These are phyloP conservation scores for Tridacna gigas DNA, from an alignment of 2,888 invertebrate species.

Conservation along the genomic window DNA sequence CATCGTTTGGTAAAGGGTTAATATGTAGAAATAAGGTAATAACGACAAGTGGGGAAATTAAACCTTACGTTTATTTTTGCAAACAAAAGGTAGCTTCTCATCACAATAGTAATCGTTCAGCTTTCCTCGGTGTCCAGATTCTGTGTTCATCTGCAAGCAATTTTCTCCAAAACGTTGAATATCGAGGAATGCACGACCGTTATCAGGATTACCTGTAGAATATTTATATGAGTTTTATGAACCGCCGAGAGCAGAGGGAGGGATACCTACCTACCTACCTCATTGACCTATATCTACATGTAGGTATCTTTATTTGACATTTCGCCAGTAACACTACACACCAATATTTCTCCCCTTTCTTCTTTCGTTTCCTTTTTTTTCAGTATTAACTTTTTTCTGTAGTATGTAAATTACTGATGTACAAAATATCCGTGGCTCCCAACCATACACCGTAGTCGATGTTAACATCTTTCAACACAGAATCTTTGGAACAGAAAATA, in stretches of 20 bases:
- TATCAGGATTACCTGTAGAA: conserved; percentile 3
- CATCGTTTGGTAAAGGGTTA: too few species aligned
- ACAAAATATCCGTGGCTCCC: neutral
- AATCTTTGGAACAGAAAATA: neutral
- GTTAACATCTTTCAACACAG: neutral
- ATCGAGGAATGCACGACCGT: neutral
- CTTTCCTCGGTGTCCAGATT: neutral
- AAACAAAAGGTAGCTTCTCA: neutral
- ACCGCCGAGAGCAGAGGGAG: too few species aligned
- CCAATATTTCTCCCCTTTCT: too few species aligned
- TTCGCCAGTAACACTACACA: too few species aligned
- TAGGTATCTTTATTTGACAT: too few species aligned
- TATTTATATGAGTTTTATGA: neutral
- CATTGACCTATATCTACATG: too few species aligned
- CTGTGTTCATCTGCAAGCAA: neutral
- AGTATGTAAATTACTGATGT: too few species aligned
- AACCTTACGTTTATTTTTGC: neutral
- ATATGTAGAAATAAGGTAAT: too few species aligned
- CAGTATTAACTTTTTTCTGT: too few species aligned
- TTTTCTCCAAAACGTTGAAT: neutral
- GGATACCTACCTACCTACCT: too few species aligned
- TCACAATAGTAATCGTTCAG: conserved; percentile 4
- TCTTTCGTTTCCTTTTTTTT: too few species aligned
- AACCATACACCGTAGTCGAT: neutral
- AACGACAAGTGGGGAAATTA: neutral